Evolutionary conservation across 2,888 invertebrate species (phyloP).

Genomic region (Hylaea fasciaria): DNA sequence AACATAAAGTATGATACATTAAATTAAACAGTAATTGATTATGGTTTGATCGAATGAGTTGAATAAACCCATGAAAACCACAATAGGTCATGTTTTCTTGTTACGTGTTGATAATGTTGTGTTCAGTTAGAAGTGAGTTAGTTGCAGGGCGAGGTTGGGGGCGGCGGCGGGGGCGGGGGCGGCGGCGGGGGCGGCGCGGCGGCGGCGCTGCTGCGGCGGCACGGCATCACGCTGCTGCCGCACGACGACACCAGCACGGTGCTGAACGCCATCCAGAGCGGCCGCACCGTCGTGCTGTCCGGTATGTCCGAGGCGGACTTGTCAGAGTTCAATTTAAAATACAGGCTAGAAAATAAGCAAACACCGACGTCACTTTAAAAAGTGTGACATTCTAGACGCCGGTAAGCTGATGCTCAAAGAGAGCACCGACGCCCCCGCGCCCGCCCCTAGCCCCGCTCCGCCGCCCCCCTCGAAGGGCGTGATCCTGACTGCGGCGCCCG

Average conservation of each 20-base stretch:
- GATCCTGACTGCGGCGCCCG: constrained; percentile 59
- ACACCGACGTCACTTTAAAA: too few species aligned
- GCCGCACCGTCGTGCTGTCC: constrained; percentile 93
- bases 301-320: constrained; percentile 63
- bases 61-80: too few species aligned
- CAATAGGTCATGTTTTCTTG: too few species aligned
- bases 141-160: too few species aligned
- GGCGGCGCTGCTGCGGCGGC: constrained; percentile 90
- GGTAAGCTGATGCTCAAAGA: constrained; percentile 90
- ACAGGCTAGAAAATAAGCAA: too few species aligned
- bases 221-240: constrained; percentile 95
- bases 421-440: constrained; percentile 48
- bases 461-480: constrained; percentile 38
- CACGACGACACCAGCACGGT: constrained; percentile 89
- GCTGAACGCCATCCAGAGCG: constrained; percentile 92
- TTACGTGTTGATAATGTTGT: too few species aligned
- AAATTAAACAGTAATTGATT: too few species aligned
- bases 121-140: too few species aligned
- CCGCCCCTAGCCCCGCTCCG: constrained; percentile 2
- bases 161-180: too few species aligned
- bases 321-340: too few species aligned
- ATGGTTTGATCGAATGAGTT: too few species aligned
- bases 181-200: constrained; percentile 17
- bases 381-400: constrained; percentile 87
- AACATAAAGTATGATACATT: too few species aligned